phyloP scores from a whole-genome alignment of 2,888 invertebrate species.

The Ophion obscuratus region DNA sequence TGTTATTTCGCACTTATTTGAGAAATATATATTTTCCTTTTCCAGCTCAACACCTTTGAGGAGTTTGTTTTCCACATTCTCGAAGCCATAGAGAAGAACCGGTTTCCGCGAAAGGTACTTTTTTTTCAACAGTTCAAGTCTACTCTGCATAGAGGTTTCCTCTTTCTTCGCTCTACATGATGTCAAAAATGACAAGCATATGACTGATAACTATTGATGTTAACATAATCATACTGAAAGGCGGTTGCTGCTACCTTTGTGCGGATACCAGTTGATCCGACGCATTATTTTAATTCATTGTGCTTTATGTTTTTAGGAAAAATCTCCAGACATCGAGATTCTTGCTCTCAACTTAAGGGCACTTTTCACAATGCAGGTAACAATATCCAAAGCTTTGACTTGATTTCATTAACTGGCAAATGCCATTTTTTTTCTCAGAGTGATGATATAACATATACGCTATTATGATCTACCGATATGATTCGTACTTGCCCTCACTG shows the following conservation, averaged over 20 bases:
- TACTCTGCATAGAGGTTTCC: background rate
- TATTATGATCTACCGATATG: conserved; percentile 76
- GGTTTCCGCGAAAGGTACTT: background rate
- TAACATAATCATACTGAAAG: conserved; percentile 62
- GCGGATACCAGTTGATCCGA: background rate
- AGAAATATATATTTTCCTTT: conserved; percentile 15
- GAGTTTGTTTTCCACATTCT: background rate
- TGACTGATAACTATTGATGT: conserved; percentile 79
- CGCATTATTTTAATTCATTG: background rate
- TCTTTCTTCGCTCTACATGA: conserved; percentile 68
- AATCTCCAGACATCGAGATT: background rate
- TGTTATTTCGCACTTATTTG: background rate
- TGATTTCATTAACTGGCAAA: background rate
- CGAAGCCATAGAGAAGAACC: background rate
- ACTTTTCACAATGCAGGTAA: conserved; percentile 33
- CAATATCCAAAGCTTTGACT: background rate
- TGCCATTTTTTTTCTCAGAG: conserved; percentile 11
- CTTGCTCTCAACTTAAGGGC: background rate
- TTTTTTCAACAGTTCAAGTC: background rate
- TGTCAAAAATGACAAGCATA: conserved; percentile 80
- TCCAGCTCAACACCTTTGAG: background rate
- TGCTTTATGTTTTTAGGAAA: background rate
- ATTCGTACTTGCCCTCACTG: conserved; percentile 81
- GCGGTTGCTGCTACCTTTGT: background rate
- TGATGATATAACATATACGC: conserved; percentile 79